phyloP scores from a whole-genome alignment of 2,797 vertebrate species.

The Anabas testudineus region DNA sequence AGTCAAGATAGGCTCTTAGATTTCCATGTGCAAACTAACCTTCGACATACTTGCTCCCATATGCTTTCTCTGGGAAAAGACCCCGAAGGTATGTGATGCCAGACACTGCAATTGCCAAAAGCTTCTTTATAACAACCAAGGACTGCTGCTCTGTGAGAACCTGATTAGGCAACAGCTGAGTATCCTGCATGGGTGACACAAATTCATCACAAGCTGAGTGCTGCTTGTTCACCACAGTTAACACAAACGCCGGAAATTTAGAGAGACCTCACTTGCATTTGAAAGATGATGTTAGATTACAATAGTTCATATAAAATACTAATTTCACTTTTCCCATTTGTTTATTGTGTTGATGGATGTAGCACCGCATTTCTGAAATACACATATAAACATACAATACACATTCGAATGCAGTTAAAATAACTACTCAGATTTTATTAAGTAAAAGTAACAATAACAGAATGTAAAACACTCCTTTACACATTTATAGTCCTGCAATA shows the following conservation, averaged over 20 bases:
- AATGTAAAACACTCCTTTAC: too few relatives aligned
- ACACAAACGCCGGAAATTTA: neutral
- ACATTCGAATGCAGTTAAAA: too few relatives aligned
- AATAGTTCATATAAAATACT: neutral
- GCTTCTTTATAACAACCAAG: conserved; percentile 88
- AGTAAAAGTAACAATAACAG: too few relatives aligned
- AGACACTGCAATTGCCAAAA: conserved; percentile 91
- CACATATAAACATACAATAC: neutral
- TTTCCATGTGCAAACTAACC: conserved; percentile 78
- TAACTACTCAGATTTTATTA: too few relatives aligned
- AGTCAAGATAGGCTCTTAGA: too few relatives aligned
- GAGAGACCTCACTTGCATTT: neutral
- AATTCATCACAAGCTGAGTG: conserved; percentile 12
- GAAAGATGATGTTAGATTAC: neutral
- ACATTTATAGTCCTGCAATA: too few relatives aligned
- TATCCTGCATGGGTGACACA: conserved; percentile 71
- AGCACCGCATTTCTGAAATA: neutral
- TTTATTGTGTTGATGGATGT: neutral
- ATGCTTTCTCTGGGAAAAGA: conserved; percentile 93
- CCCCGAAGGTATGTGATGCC: conserved; percentile 94
- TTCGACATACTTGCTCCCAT: conserved; percentile 89
- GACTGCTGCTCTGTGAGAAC: conserved; percentile 88
- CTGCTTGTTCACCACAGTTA: neutral
- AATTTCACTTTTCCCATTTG: neutral
- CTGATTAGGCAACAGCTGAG: conserved; percentile 82